Conservation (phyloP, 1,140 invertebrate genomes). For the Drosophila varians region DNA sequence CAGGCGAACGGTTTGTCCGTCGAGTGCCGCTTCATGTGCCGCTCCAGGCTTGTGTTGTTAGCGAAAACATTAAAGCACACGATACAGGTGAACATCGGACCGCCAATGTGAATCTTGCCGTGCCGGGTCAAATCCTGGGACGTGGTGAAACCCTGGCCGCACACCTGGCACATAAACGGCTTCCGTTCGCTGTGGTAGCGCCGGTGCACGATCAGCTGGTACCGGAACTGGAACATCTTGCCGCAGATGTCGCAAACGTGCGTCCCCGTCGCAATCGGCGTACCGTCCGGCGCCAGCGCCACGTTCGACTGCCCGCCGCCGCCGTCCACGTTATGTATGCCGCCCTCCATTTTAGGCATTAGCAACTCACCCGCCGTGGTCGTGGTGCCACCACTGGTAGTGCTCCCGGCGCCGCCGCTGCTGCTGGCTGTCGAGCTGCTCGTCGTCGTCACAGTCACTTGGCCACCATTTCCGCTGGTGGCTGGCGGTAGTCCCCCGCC, state of each 20-base stretch:
- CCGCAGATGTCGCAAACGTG: constrained; percentile 93
- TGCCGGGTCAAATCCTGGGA: constrained; percentile 90
- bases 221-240: constrained; percentile 93
- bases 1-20: constrained; percentile 93
- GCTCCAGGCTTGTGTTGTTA: constrained; percentile 88
- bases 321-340: constrained; percentile 83
- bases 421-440: constrained; percentile 41
- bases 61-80: constrained; percentile 91
- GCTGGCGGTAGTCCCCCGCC: constrained; percentile 29
- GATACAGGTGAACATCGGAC: constrained; percentile 89
- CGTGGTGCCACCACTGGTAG: constrained; percentile 51
- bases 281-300: constrained; percentile 84
- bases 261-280: constrained; percentile 86
- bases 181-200: constrained; percentile 93
- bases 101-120: constrained; percentile 91
- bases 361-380: constrained; percentile 77
- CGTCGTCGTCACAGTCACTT: constrained; percentile 43
- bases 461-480: constrained; percentile 42
- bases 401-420: constrained; percentile 32
- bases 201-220: constrained; percentile 91
- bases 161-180: constrained; percentile 93
- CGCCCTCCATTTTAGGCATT: constrained; percentile 86
- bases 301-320: constrained; percentile 84
- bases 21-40: constrained; percentile 90
- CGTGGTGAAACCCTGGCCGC: constrained; percentile 91